Percentiles rank a stretch among this genome's conserved stretches.
These are phyloP conservation scores for Meganola albula DNA, from an alignment of 2,888 invertebrate genomes.

Conservation along the genomic window DNA sequence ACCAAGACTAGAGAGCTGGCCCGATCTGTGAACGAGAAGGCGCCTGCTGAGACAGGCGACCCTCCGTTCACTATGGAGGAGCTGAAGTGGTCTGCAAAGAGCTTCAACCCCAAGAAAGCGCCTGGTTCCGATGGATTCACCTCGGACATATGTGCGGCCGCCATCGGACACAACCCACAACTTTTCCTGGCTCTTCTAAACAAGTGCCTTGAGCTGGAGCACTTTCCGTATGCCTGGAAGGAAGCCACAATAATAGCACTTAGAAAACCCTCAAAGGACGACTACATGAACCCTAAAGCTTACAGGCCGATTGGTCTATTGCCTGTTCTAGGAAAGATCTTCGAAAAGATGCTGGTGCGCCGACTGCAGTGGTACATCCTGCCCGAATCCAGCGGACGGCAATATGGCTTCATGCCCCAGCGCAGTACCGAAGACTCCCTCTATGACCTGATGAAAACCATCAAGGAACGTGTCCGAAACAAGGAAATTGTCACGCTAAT, in stretches of 20 bases:
- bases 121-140: not conserved
- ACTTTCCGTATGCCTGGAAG: not conserved
- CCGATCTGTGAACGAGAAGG: not conserved
- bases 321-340: not conserved
- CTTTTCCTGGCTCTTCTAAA: not conserved
- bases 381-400: not conserved
- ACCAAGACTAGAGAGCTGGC: not conserved
- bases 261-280: not conserved
- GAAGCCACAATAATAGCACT: not conserved
- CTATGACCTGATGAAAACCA: not conserved
- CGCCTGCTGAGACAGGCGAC: not conserved
- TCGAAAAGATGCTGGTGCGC: not conserved
- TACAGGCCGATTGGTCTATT: slow-evolving; percentile 2
- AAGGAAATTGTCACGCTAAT: not conserved
- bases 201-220: not conserved
- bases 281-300: not conserved
- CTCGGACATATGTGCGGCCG: not conserved
- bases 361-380: not conserved
- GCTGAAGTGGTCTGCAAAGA: not conserved
- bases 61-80: not conserved
- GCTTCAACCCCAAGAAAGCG: not conserved
- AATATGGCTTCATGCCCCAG: slow-evolving; percentile 3
- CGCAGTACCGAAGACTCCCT: slow-evolving; percentile 4
- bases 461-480: not conserved
- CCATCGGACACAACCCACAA: not conserved